phyloP scores from a whole-genome alignment of 2,888 invertebrate genomes.

The Agrochola litura region DNA sequence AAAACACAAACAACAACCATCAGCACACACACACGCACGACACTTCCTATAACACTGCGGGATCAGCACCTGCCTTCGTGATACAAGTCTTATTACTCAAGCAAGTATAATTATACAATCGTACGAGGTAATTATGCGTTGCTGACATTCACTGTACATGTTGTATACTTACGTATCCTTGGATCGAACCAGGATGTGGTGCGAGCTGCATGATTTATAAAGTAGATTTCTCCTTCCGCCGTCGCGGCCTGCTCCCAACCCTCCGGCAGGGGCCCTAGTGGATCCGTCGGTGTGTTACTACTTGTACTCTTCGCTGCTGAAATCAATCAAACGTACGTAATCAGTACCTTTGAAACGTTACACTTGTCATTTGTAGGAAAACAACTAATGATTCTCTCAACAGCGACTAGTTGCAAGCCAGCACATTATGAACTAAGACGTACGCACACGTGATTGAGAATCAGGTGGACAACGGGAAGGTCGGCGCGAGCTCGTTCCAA shows the following conservation, averaged over 20 bases:
- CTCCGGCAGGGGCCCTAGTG: slow-evolving; percentile 95
- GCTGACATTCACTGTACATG: slow-evolving; percentile 63
- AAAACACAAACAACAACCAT: slow-evolving; percentile 68
- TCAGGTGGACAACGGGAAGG: slow-evolving; percentile 83
- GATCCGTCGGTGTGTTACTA: slow-evolving; percentile 88
- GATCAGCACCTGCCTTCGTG: slow-evolving; percentile 19
- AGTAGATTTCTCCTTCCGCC: slow-evolving; percentile 96
- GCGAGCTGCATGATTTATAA: slow-evolving; percentile 97
- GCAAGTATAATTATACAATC: slow-evolving; percentile 34
- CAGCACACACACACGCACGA: slow-evolving; percentile 21
- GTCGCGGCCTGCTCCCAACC: slow-evolving; percentile 97
- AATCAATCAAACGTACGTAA: slow-evolving; percentile 84
- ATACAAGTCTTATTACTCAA: slow-evolving; percentile 33
- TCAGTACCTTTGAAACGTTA: slow-evolving; percentile 68
- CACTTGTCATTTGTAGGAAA: slow-evolving; percentile 67
- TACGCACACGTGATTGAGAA: slow-evolving; percentile 81
- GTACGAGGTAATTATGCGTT: slow-evolving; percentile 51
- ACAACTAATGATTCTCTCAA: slow-evolving; percentile 83
- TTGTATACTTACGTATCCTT: slow-evolving; percentile 96
- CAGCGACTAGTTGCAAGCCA: slow-evolving; percentile 88
- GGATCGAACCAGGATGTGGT: slow-evolving; percentile 99
- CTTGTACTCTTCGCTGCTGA: slow-evolving; percentile 90
- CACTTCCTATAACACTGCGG: slow-evolving; percentile 17
- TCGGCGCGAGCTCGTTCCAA: slow-evolving; percentile 83
- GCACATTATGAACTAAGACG: slow-evolving; percentile 77